A percentile compares a stretch with the other conserved stretches of the same genome.
phyloP scores from a whole-genome alignment of 2,888 invertebrate genomes.

The Drosophila atripex region DNA sequence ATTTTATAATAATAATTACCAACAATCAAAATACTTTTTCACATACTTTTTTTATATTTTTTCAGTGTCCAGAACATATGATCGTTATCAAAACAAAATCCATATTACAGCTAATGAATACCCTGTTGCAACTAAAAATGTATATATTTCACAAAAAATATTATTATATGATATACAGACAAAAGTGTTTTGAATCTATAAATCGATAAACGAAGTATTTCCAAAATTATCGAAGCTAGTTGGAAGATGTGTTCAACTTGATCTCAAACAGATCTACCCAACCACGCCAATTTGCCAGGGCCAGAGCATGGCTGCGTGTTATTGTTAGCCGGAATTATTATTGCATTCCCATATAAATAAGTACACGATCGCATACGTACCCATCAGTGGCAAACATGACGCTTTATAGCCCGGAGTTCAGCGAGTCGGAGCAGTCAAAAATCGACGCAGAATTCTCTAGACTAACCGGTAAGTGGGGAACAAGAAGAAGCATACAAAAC shows the following conservation, averaged over 20 bases:
- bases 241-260: background rate
- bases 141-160: background rate
- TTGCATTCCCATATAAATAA: constrained; percentile 19
- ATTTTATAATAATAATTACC: too few relatives aligned
- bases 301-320: background rate
- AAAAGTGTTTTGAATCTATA: background rate
- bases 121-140: background rate
- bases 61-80: constrained; percentile 17
- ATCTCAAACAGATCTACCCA: background rate
- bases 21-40: too few relatives aligned
- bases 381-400: constrained; percentile 22
- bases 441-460: constrained; percentile 73
- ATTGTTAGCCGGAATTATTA: background rate
- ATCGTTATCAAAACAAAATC: fast-evolving
- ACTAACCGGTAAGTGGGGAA: constrained; percentile 58
- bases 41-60: background rate
- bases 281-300: background rate
- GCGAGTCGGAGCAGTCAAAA: constrained; percentile 51
- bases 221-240: background rate
- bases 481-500: background rate
- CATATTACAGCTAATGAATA: background rate
- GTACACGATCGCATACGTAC: background rate
- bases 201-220: background rate
- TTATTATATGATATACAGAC: background rate
- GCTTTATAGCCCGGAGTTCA: constrained; percentile 60